phyloP scores from a whole-genome alignment of 64 coral and sea anemone genomes.

The Dendrophyllia cribrosa region DNA sequence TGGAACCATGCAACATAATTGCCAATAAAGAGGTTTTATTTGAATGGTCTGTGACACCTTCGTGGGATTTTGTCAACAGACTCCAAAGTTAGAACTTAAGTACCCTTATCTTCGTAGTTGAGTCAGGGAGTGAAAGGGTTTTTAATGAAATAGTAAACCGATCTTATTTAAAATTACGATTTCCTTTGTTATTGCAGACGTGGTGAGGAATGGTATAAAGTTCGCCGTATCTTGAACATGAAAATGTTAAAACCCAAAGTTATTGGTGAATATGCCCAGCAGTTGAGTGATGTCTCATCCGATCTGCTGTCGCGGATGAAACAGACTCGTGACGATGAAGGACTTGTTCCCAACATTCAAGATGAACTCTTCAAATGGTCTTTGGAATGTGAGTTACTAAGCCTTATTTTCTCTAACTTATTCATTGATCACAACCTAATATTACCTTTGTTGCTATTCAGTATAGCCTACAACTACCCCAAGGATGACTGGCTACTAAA shows the following conservation, averaged over 20 bases:
- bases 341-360: constrained; percentile 40
- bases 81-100: too few relatives aligned
- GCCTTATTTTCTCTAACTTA: neutral
- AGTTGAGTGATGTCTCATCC: constrained; percentile 29
- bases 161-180: neutral
- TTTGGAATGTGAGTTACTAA: constrained; percentile 61
- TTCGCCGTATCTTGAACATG: constrained; percentile 45
- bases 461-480: too few relatives aligned
- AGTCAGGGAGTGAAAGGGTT: too few relatives aligned
- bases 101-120: too few relatives aligned
- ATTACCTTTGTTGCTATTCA: too few relatives aligned
- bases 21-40: too few relatives aligned
- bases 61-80: too few relatives aligned
- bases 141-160: too few relatives aligned
- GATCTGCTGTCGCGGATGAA: constrained; percentile 33
- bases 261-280: constrained; percentile 40
- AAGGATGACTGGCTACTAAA: too few relatives aligned
- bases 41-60: too few relatives aligned
- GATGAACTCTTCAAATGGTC: constrained; percentile 74
- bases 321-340: neutral
- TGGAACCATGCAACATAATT: too few relatives aligned
- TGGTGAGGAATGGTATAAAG: constrained; percentile 60
- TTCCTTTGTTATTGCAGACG: neutral
- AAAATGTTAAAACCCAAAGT: constrained; percentile 72
- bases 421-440: neutral